Percentiles rank a stretch among this genome's conserved stretches.
Evolutionary conservation across 2,113 vertebrate species (phyloP).

Genomic region (Lichenostomus cassidix): DNA sequence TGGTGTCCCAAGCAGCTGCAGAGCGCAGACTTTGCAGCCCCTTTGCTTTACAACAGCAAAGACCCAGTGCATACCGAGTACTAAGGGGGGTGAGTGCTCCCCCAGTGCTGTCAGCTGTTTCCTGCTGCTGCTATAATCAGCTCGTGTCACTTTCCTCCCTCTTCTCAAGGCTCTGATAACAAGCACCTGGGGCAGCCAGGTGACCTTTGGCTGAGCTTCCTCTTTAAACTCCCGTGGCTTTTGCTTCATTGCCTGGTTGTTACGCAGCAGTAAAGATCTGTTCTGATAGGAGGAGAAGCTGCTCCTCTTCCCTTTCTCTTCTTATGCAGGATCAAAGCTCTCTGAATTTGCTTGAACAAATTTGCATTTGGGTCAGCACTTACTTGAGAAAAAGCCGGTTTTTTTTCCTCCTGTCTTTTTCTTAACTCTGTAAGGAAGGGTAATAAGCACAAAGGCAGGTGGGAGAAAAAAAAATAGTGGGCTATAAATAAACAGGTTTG

Average conservation of each 20-base stretch:
- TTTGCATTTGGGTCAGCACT: conserved; percentile 32
- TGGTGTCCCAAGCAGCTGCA: neutral
- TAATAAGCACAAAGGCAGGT: neutral
- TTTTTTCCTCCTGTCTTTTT: neutral
- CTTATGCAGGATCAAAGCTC: neutral
- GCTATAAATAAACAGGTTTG: neutral
- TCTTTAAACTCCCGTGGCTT: neutral
- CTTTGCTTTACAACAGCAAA: neutral
- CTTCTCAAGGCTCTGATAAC: conserved; percentile 22
- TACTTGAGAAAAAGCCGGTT: neutral
- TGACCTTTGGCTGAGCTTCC: conserved; percentile 48
- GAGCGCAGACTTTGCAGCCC: neutral
- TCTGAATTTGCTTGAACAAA: neutral
- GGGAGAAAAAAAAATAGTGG: neutral
- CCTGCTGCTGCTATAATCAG: neutral
- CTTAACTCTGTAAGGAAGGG: neutral
- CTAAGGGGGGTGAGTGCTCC: neutral
- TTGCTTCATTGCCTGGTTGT: neutral
- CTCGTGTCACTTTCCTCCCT: neutral
- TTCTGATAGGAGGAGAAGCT: neutral
- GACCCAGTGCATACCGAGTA: neutral
- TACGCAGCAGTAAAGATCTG: neutral
- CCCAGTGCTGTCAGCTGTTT: neutral
- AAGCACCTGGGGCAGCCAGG: neutral
- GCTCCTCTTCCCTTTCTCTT: neutral